These are phyloP conservation scores for Teleogryllus occipitalis DNA, from an alignment of 1,140 invertebrate species.

Conservation along the genomic window DNA sequence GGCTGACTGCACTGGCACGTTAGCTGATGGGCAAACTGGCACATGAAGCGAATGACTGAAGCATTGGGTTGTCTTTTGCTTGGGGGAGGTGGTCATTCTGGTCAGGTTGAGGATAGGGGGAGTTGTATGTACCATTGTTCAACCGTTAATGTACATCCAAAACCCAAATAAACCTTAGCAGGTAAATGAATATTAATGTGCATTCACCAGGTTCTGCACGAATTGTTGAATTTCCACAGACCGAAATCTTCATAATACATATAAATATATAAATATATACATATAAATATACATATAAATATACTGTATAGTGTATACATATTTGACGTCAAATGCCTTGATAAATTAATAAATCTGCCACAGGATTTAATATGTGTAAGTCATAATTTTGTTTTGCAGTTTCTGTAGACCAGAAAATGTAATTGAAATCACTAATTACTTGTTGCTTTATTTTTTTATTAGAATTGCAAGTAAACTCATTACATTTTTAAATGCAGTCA, in stretches of 20 bases:
- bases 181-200: conserved; percentile 19
- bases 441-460: conserved; percentile 23
- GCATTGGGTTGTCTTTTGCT: neutral
- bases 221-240: conserved; percentile 27
- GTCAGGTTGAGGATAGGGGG: conserved; percentile 13
- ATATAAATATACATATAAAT: conserved; percentile 26
- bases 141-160: conserved; percentile 20
- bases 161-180: conserved; percentile 20
- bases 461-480: conserved; percentile 17
- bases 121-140: conserved; percentile 17
- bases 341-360: conserved; percentile 10
- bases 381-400: conserved; percentile 17
- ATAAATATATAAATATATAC: conserved; percentile 20
- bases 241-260: conserved; percentile 15
- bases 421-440: conserved; percentile 15
- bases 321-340: conserved; percentile 16
- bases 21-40: neutral
- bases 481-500: conserved; percentile 17
- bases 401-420: conserved; percentile 12
- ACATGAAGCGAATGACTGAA: neutral
- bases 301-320: conserved; percentile 24
- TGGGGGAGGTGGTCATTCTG: conserved; percentile 7
- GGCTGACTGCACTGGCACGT: neutral
- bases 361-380: conserved; percentile 14
- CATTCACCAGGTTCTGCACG: conserved; percentile 25